A percentile compares a stretch with the other conserved stretches of the same genome.
Conservation (phyloP, 2,888 invertebrate species). For the Agrotis ipsilon region DNA sequence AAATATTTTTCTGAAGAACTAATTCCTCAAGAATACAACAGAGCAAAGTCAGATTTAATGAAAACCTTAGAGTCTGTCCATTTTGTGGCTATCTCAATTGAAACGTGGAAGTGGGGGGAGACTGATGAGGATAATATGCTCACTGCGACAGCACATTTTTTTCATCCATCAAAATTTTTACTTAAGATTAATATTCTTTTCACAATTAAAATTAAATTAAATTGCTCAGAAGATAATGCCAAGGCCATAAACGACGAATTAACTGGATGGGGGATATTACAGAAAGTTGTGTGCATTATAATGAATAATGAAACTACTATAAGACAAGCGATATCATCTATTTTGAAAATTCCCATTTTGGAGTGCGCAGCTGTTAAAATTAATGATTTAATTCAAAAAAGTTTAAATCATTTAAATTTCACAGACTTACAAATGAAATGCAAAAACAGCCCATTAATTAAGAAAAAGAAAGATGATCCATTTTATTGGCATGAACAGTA, state of each 20-base stretch:
- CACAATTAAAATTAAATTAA: background rate
- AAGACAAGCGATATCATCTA: too few species aligned
- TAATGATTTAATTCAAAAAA: background rate
- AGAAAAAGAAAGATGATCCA: background rate
- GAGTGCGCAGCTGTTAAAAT: background rate
- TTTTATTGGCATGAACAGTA: constrained; percentile 5
- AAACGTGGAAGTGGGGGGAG: constrained; percentile 2
- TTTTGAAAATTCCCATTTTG: too few species aligned
- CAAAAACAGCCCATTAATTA: background rate
- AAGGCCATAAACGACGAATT: background rate
- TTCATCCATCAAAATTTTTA: background rate
- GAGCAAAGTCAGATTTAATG: background rate
- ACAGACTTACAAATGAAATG: background rate
- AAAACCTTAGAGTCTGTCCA: background rate
- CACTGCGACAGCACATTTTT: constrained; percentile 17
- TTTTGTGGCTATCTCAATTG: constrained; percentile 9
- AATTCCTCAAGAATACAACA: constrained; percentile 6
- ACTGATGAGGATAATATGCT: background rate
- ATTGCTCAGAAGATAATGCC: background rate
- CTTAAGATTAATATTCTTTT: constrained; percentile 17
- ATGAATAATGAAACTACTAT: background rate
- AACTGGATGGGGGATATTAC: background rate
- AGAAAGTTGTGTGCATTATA: constrained; percentile 5
- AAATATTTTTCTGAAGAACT: background rate
- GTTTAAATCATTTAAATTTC: background rate